Conservation (phyloP, 2,797 vertebrate genomes). For the Sebastes kiyomatsui region DNA sequence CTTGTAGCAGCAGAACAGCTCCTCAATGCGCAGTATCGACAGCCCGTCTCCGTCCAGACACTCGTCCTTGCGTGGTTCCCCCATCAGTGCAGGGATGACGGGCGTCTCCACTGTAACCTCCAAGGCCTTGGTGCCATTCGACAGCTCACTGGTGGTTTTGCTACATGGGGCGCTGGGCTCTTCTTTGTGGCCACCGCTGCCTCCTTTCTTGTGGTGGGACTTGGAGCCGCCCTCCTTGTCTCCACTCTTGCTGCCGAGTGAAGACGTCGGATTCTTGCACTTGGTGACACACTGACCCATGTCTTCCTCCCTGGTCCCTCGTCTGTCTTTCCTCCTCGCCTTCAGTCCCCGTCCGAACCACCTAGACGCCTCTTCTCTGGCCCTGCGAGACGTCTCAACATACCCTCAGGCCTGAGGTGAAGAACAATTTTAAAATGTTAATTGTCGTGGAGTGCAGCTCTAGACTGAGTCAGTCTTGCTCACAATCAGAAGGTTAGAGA, state of each 20-base stretch:
- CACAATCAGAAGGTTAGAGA: constrained; percentile 13
- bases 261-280: constrained; percentile 99
- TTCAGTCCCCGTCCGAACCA: constrained; percentile 85
- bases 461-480: not conserved
- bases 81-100: constrained; percentile 73
- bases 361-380: constrained; percentile 84
- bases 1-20: constrained; percentile 94
- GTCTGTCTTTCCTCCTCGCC: constrained; percentile 70
- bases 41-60: constrained; percentile 84
- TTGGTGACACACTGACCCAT: constrained; percentile 99
- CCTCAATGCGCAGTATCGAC: constrained; percentile 88
- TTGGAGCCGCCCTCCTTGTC: constrained; percentile 93
- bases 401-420: constrained; percentile 84
- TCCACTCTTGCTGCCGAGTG: constrained; percentile 98
- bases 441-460: not conserved
- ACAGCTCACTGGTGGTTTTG: constrained; percentile 90
- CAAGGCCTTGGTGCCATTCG: constrained; percentile 93
- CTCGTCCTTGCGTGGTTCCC: constrained; percentile 86
- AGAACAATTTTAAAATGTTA: constrained; percentile 8
- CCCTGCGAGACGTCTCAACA: constrained; percentile 87
- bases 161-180: constrained; percentile 83
- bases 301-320: constrained; percentile 77
- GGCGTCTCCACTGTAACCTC: constrained; percentile 87
- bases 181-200: constrained; percentile 86
- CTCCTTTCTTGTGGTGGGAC: constrained; percentile 89